Percentiles rank a stretch among this genome's conserved stretches.
phyloP scores from a whole-genome alignment of 2,888 invertebrate genomes.

The Caenorhabditis macrosperma region DNA sequence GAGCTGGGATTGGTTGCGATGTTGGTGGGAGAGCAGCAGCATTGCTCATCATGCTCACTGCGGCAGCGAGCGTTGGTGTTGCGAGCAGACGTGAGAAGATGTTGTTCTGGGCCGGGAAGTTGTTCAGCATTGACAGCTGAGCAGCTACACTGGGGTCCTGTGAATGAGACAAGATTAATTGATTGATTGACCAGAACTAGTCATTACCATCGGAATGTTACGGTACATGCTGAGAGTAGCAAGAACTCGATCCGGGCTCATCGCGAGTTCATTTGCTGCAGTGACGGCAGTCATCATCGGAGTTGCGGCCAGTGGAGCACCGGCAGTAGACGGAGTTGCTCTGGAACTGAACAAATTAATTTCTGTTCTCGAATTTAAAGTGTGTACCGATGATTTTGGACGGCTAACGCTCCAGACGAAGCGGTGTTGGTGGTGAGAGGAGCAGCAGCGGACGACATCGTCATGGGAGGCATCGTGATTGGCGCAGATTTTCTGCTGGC shows the following conservation, averaged over 20 bases:
- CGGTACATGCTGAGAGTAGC: slow-evolving; percentile 14
- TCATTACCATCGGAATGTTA: slow-evolving; percentile 22
- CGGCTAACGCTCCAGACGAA: background rate
- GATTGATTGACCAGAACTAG: no score
- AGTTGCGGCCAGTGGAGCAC: slow-evolving; percentile 9
- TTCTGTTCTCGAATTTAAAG: background rate
- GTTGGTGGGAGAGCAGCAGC: background rate
- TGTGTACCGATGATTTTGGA: slow-evolving; percentile 20
- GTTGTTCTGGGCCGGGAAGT: background rate
- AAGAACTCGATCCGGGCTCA: slow-evolving; percentile 33
- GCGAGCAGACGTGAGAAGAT: slow-evolving; percentile 17
- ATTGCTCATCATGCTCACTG: slow-evolving; percentile 8
- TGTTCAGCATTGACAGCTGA: slow-evolving; percentile 19
- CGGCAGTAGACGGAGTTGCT: slow-evolving; percentile 35
- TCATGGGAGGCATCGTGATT: slow-evolving; percentile 16
- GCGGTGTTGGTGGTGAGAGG: background rate
- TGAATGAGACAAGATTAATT: background rate
- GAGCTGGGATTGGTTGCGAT: background rate
- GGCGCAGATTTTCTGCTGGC: slow-evolving; percentile 13
- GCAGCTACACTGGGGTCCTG: slow-evolving; percentile 30
- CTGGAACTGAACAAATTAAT: slow-evolving; percentile 2
- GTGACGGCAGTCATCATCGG: slow-evolving; percentile 16
- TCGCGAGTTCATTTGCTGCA: slow-evolving; percentile 31
- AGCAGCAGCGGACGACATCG: slow-evolving; percentile 2
- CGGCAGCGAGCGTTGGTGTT: background rate